phyloP scores from a whole-genome alignment of 2,113 vertebrate genomes.

The Coregonus clupeaformis region DNA sequence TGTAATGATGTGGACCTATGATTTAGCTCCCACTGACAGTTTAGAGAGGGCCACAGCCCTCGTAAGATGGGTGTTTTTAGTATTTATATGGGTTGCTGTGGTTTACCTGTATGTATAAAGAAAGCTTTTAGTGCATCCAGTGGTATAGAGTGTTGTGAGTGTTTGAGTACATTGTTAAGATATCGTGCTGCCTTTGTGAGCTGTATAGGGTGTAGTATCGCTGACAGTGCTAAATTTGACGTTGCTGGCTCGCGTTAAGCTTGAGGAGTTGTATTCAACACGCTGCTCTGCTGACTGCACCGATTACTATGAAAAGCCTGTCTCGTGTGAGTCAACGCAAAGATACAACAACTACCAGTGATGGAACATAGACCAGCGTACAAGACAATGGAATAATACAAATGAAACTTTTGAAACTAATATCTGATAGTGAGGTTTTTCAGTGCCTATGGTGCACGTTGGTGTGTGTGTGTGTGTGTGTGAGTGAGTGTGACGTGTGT shows the following conservation, averaged over 20 bases:
- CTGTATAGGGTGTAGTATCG: slow-evolving; percentile 22
- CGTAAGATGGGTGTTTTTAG: slow-evolving; percentile 16
- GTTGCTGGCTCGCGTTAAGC: slow-evolving; percentile 38
- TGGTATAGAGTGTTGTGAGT: slow-evolving; percentile 11
- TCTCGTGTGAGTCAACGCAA: slow-evolving; percentile 45
- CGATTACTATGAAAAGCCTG: slow-evolving; percentile 49
- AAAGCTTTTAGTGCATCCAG: slow-evolving; percentile 11
- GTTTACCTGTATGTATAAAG: background rate
- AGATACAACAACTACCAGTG: slow-evolving; percentile 11
- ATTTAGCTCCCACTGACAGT: slow-evolving; percentile 47
- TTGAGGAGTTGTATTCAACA: slow-evolving; percentile 43
- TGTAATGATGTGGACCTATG: slow-evolving; percentile 49
- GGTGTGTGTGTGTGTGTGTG: slow-evolving; percentile 26
- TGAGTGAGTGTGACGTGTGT: slow-evolving; percentile 19
- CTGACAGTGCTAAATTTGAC: slow-evolving; percentile 46
- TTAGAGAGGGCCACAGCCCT: slow-evolving; percentile 12
- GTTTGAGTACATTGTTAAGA: slow-evolving; percentile 17
- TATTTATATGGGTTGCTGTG: slow-evolving; percentile 22
- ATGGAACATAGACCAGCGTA: background rate
- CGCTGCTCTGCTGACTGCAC: slow-evolving; percentile 36
- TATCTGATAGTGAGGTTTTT: no score
- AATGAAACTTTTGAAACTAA: no score
- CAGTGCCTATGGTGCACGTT: no score
- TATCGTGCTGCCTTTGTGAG: slow-evolving; percentile 24
- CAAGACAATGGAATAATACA: no score